Evolutionary conservation across 2,888 invertebrate species (phyloP).

Genomic region (Agrotis puta): DNA sequence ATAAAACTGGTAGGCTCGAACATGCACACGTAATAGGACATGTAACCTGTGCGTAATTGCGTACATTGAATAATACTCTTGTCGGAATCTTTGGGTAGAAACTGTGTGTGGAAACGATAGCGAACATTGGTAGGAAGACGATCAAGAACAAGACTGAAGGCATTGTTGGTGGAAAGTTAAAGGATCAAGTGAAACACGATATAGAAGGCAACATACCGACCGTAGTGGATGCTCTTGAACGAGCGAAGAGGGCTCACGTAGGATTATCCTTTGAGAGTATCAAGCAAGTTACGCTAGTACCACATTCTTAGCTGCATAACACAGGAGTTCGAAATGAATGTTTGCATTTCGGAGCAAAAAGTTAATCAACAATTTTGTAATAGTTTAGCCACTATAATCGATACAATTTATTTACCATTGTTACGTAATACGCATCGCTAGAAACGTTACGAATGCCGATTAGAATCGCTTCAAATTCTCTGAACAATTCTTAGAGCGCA

Average conservation of each 20-base stretch:
- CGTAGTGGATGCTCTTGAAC: conserved; percentile 1
- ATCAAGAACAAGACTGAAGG: conserved; percentile 8
- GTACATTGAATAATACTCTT: conserved; percentile 64
- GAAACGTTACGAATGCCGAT: conserved; percentile 60
- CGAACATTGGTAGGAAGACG: neutral
- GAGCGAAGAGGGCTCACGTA: conserved; percentile 15
- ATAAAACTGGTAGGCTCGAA: conserved; percentile 56
- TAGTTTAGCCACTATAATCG: conserved; percentile 33
- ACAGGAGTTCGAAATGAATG: neutral
- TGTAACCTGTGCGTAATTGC: conserved; percentile 66
- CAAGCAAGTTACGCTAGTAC: neutral
- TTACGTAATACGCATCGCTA: conserved; percentile 53
- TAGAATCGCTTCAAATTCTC: conserved; percentile 44
- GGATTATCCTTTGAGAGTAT: conserved; percentile 18
- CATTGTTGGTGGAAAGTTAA: conserved; percentile 12
- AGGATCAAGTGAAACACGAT: conserved; percentile 34
- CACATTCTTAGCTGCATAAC: conserved; percentile 8
- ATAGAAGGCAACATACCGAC: conserved; percentile 17
- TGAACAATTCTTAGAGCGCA: conserved; percentile 37
- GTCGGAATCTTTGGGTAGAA: conserved; percentile 28
- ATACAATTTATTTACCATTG: conserved; percentile 62
- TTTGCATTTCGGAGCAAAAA: neutral
- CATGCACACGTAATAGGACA: conserved; percentile 49
- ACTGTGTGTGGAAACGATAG: conserved; percentile 10
- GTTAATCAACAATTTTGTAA: conserved; percentile 30